Percentiles rank a stretch among this genome's conserved stretches.
Conservation (phyloP, 2,888 invertebrate species). For the Mesorhabditis sp. region DNA sequence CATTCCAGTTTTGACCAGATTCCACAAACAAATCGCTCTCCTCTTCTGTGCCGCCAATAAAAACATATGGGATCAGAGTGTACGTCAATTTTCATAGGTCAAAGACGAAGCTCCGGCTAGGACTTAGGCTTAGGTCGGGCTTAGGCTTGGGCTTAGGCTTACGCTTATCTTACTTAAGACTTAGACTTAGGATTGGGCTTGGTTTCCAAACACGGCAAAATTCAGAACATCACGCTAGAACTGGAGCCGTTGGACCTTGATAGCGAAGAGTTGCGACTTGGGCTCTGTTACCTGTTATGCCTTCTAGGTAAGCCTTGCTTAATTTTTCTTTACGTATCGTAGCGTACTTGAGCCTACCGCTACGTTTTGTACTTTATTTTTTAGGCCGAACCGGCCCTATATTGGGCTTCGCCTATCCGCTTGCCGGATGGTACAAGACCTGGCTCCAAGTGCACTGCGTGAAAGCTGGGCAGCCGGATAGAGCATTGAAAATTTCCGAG, state of each 20-base stretch:
- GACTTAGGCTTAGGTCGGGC: no score
- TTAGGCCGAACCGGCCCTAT: not conserved
- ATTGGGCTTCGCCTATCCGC: not conserved
- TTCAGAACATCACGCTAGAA: not conserved
- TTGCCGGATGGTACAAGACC: not conserved
- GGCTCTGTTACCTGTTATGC: not conserved
- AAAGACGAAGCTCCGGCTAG: no score
- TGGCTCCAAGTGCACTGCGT: not conserved
- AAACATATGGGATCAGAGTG: not conserved
- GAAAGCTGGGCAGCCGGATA: not conserved
- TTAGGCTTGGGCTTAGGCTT: not conserved
- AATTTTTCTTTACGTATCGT: no score
- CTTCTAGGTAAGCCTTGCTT: not conserved
- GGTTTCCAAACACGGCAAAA: not conserved
- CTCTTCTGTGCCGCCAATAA: not conserved
- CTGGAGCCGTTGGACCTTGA: not conserved
- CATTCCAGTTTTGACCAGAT: not conserved
- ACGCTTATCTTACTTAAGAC: not conserved
- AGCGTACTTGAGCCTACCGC: no score
- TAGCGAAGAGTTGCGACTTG: not conserved
- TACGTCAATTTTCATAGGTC: not conserved
- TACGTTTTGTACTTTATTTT: not conserved
- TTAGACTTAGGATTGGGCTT: not conserved
- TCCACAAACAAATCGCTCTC: not conserved
- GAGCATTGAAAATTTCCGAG: not conserved